Percentiles rank a stretch among this genome's conserved stretches.
phyloP scores from a whole-genome alignment of 2,888 invertebrate genomes.

The Rhingia campestris region DNA sequence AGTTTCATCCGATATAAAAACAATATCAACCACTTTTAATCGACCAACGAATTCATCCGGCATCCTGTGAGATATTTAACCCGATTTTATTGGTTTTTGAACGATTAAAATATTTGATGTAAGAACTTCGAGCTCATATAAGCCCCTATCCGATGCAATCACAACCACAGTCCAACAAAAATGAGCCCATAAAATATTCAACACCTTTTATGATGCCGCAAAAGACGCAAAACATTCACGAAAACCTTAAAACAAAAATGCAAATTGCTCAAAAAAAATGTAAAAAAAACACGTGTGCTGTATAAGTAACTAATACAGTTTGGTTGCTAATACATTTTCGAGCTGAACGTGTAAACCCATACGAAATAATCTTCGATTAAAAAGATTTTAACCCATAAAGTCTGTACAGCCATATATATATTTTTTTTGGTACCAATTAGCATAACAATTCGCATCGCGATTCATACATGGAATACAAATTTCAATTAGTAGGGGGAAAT shows the following conservation, averaged over 20 bases:
- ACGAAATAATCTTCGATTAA: not conserved
- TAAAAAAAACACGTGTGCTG: not conserved
- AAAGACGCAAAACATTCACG: not conserved
- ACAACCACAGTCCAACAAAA: not conserved
- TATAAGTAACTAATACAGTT: not conserved
- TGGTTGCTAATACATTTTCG: not conserved
- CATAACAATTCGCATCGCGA: slow-evolving; percentile 28
- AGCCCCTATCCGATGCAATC: not conserved
- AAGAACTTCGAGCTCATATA: not conserved
- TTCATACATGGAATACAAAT: slow-evolving; percentile 40
- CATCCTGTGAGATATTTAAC: too few relatives aligned
- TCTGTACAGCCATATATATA: slow-evolving; percentile 1
- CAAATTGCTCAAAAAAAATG: not conserved
- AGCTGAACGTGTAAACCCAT: not conserved
- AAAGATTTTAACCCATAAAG: slow-evolving; percentile 45
- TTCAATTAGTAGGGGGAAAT: not conserved
- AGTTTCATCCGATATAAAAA: too few relatives aligned
- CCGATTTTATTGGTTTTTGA: too few relatives aligned
- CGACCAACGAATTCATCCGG: too few relatives aligned
- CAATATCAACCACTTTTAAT: too few relatives aligned
- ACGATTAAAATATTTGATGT: not conserved
- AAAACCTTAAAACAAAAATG: not conserved
- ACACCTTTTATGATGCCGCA: slow-evolving; percentile 1
- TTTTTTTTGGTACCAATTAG: slow-evolving; percentile 18
- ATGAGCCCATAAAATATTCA: not conserved